phyloP scores from a whole-genome alignment of 2,888 invertebrate species.

The Tipula vernalis region DNA sequence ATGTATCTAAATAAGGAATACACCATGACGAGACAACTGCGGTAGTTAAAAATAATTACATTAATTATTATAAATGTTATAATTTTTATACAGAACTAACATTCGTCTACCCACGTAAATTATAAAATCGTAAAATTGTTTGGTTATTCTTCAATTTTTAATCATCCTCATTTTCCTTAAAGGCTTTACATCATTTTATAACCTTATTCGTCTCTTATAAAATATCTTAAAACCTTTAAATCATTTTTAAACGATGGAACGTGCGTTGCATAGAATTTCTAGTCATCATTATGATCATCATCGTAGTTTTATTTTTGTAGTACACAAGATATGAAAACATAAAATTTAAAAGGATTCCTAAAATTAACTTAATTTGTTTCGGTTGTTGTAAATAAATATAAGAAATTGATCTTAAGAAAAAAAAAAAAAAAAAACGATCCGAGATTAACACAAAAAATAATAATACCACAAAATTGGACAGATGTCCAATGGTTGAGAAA shows the following conservation, averaged over 20 bases:
- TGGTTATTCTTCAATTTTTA: background rate
- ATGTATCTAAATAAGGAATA: background rate
- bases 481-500: slow-evolving; percentile 5
- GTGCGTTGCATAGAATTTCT: slow-evolving; percentile 1
- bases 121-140: background rate
- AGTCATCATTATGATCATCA: background rate
- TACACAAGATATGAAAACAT: background rate
- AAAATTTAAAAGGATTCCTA: slow-evolving; percentile 1
- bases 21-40: background rate
- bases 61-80: background rate
- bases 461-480: background rate
- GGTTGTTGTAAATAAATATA: background rate
- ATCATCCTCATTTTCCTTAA: background rate
- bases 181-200: background rate
- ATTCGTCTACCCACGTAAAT: background rate
- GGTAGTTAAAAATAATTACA: background rate
- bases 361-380: slow-evolving; percentile 6
- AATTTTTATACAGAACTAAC: background rate
- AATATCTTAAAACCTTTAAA: background rate
- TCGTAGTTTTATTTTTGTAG: background rate
- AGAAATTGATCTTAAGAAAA: background rate
- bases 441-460: background rate
- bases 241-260: slow-evolving; percentile 8
- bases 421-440: background rate
- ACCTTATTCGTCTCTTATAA: background rate